Percentiles rank a stretch among this genome's conserved stretches.
Evolutionary conservation across 2,888 invertebrate species (phyloP).

Genomic region (Melipona beecheii): DNA sequence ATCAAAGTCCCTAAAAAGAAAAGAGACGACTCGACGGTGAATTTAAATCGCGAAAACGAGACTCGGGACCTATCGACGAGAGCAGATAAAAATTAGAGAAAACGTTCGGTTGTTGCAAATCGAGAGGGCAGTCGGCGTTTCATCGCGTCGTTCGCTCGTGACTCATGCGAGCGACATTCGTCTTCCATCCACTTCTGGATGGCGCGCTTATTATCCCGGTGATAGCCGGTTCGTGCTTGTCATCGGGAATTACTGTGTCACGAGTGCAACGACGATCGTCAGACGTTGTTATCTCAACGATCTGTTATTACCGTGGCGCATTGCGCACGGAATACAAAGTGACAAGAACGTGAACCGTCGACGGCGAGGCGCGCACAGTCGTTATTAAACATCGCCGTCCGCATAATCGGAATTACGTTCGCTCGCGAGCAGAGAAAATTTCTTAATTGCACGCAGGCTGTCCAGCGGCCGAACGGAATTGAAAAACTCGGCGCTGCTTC

Average conservation of each 20-base stretch:
- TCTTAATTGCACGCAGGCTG: not conserved
- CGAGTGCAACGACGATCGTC: constrained; percentile 55
- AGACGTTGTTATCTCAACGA: constrained; percentile 53
- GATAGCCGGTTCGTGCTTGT: constrained; percentile 47
- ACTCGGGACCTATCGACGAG: no score
- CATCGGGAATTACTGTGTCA: constrained; percentile 66
- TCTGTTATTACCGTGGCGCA: constrained; percentile 55
- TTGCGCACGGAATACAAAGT: constrained; percentile 44
- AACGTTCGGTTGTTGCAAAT: no score
- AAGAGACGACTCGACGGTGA: no score
- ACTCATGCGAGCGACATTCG: constrained; percentile 47
- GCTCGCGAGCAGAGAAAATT: not conserved
- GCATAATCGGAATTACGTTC: not conserved
- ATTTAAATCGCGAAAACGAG: no score
- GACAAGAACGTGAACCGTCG: constrained; percentile 15
- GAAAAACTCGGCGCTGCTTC: no score
- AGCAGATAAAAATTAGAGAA: no score
- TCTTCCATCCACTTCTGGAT: constrained; percentile 39
- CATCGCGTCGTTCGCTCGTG: constrained; percentile 3
- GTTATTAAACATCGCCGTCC: constrained; percentile 16
- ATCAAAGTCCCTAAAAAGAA: not conserved
- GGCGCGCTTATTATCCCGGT: constrained; percentile 53
- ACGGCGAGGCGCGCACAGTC: constrained; percentile 2
- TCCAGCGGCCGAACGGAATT: not conserved
- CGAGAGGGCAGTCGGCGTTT: not conserved